Evolutionary conservation across 1,140 invertebrate species (phyloP).

Genomic region (Phthorimaea operculella): DNA sequence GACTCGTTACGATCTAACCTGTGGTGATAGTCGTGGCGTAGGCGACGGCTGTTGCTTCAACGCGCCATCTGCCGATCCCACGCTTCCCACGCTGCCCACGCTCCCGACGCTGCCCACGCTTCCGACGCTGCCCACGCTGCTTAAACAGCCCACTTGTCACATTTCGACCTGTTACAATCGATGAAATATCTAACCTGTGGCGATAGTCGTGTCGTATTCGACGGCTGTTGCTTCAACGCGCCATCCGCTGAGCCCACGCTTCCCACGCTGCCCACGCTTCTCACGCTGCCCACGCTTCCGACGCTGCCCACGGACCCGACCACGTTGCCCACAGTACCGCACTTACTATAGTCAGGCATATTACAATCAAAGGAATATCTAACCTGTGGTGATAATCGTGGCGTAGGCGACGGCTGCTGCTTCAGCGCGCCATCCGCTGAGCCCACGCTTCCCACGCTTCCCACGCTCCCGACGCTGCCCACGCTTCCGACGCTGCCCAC

Average conservation of each 20-base stretch:
- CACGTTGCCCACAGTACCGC: conserved; percentile 7
- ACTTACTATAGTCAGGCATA: neutral
- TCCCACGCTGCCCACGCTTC: conserved; percentile 27
- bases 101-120: conserved; percentile 25
- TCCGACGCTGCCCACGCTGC: conserved; percentile 22
- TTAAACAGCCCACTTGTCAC: conserved; percentile 21
- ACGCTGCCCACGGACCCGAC: conserved; percentile 25
- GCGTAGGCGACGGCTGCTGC: conserved; percentile 49
- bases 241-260: conserved; percentile 25
- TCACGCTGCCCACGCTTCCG: conserved; percentile 29
- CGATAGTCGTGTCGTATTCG: conserved; percentile 42
- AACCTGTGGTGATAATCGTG: conserved; percentile 47
- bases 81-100: conserved; percentile 29
- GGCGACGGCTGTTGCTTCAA: conserved; percentile 50
- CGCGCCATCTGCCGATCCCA: conserved; percentile 24
- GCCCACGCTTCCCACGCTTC: conserved; percentile 24
- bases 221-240: conserved; percentile 44
- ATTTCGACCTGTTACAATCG: too few relatives aligned
- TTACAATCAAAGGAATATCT: neutral
- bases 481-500: conserved; percentile 24
- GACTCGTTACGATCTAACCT: too few relatives aligned
- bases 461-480: conserved; percentile 27
- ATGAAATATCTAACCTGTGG: conserved; percentile 35
- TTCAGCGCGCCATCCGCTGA: conserved; percentile 35
- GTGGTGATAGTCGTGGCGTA: conserved; percentile 19